Percentiles rank a stretch among this genome's conserved stretches.
Conservation (phyloP, 2,113 vertebrate genomes). For the Rhagologus leucostigma region DNA sequence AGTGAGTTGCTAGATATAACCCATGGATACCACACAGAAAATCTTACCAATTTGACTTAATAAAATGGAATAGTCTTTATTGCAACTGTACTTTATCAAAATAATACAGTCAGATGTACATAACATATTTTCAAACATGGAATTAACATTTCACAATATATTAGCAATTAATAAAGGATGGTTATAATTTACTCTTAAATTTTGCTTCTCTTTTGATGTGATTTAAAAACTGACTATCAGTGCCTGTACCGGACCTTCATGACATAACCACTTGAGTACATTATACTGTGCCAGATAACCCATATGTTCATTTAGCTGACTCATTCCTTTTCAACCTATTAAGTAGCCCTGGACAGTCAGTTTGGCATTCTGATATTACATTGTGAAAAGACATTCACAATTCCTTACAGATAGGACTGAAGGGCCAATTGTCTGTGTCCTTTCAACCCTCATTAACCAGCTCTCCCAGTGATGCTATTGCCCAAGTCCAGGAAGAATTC, state of each 20-base stretch:
- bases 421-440: not conserved
- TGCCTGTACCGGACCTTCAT: not conserved
- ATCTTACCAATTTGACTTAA: not conserved
- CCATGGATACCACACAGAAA: not conserved
- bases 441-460: not conserved
- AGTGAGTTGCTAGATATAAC: not conserved
- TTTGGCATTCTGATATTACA: not conserved
- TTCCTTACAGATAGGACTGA: not conserved
- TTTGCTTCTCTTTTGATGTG: not conserved
- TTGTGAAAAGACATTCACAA: not conserved
- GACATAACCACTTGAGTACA: not conserved
- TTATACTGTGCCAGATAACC: not conserved
- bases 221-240: not conserved
- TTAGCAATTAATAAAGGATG: not conserved
- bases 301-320: not conserved
- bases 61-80: not conserved
- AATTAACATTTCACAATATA: not conserved
- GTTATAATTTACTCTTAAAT: not conserved
- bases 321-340: not conserved
- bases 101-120: not conserved
- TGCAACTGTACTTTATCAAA: not conserved
- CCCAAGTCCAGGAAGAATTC: not conserved
- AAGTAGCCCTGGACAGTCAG: not conserved
- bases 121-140: not conserved
- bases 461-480: not conserved